These are phyloP conservation scores for Trisateles emortualis DNA, from an alignment of 2,888 invertebrate genomes.

Conservation along the genomic window DNA sequence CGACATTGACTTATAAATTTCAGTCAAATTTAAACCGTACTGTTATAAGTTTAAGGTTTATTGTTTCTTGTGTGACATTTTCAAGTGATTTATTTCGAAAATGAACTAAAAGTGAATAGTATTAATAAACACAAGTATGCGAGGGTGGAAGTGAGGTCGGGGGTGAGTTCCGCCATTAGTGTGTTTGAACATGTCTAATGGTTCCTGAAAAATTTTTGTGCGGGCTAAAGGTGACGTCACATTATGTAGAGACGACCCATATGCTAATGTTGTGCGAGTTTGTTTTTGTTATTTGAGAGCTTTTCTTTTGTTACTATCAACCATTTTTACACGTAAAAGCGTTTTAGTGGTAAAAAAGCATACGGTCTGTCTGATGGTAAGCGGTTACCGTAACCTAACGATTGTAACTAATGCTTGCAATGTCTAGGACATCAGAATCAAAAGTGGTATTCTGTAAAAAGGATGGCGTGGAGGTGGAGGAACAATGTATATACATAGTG, in stretches of 20 bases:
- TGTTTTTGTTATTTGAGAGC: background rate
- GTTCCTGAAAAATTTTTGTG: slow-evolving; percentile 54
- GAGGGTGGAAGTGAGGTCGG: slow-evolving; percentile 57
- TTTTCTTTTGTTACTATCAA: no score
- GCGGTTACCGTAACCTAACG: no score
- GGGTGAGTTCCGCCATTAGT: slow-evolving; percentile 67
- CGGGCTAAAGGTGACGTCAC: slow-evolving; percentile 51
- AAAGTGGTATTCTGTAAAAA: no score
- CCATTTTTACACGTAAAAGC: no score
- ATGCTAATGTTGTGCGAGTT: slow-evolving; percentile 25
- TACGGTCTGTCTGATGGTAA: no score
- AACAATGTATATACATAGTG: no score
- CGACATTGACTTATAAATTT: background rate
- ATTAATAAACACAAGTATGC: slow-evolving; percentile 58
- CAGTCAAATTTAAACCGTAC: slow-evolving; percentile 7
- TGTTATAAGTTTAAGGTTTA: rapidly evolving
- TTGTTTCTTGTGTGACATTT: slow-evolving; percentile 26
- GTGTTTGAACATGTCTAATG: slow-evolving; percentile 64
- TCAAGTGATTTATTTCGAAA: slow-evolving; percentile 60
- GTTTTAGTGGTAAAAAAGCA: no score
- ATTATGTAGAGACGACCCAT: slow-evolving; percentile 38
- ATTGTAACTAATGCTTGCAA: no score
- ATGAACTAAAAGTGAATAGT: slow-evolving; percentile 50
- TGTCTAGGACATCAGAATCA: no score
- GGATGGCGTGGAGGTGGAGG: no score